phyloP scores from a whole-genome alignment of 2,888 invertebrate species.

The Tiphia femorata region DNA sequence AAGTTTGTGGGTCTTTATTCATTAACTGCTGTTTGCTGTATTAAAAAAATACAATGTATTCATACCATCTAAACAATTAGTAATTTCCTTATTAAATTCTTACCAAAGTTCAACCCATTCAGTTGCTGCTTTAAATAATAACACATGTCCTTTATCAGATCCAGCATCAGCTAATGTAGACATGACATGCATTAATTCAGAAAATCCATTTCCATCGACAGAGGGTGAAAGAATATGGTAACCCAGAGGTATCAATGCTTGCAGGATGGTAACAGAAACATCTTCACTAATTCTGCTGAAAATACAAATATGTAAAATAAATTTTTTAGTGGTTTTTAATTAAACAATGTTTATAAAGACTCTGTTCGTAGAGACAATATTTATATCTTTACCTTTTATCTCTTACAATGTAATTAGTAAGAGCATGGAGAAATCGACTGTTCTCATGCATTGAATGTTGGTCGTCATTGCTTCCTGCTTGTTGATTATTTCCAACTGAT shows the following conservation, averaged over 20 bases:
- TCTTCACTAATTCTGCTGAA: slow-evolving; percentile 73
- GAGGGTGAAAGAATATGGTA: slow-evolving; percentile 76
- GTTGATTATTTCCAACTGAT: slow-evolving; percentile 46
- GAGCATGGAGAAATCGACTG: slow-evolving; percentile 77
- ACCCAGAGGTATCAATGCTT: slow-evolving; percentile 81
- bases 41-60: too few relatives aligned
- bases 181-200: slow-evolving; percentile 84
- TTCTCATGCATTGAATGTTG: slow-evolving; percentile 76
- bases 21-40: slow-evolving; percentile 72
- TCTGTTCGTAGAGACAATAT: neutral
- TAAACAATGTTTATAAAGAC: neutral
- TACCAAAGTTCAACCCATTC: slow-evolving; percentile 85
- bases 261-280: slow-evolving; percentile 76
- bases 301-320: neutral
- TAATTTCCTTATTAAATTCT: slow-evolving; percentile 23
- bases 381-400: slow-evolving; percentile 71
- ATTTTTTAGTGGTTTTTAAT: slow-evolving; percentile 1
- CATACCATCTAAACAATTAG: neutral
- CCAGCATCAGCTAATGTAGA: slow-evolving; percentile 88
- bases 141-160: slow-evolving; percentile 82
- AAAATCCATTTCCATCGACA: slow-evolving; percentile 81
- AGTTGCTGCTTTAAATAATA: slow-evolving; percentile 83
- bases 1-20: slow-evolving; percentile 69
- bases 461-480: slow-evolving; percentile 53
- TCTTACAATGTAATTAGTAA: slow-evolving; percentile 81